phyloP scores from a whole-genome alignment of 1,140 invertebrate species.

The Eueides isabella region DNA sequence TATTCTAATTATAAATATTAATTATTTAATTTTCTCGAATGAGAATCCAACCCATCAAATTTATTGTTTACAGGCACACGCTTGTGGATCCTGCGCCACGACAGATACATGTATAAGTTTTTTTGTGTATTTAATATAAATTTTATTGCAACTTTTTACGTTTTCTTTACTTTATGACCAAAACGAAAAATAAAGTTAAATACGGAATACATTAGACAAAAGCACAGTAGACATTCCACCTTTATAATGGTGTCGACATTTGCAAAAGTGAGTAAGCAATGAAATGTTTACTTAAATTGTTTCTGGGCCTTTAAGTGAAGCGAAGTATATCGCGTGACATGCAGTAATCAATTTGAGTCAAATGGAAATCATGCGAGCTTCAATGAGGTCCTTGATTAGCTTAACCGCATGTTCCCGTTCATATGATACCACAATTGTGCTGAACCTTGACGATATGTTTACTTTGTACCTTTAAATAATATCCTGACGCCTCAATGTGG shows the following conservation, averaged over 20 bases:
- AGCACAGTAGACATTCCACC: not conserved
- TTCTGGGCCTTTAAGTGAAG: not conserved
- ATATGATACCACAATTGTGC: constrained; percentile 11
- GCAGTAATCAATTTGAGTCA: constrained; percentile 26
- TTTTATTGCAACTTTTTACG: not conserved
- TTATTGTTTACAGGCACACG: no score
- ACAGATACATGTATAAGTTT: no score
- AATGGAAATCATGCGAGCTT: constrained; percentile 16
- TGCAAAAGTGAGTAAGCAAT: not conserved
- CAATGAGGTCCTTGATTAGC: constrained; percentile 28
- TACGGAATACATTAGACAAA: no score
- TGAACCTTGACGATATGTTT: not conserved
- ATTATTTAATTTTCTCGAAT: no score
- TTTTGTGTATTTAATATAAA: not conserved
- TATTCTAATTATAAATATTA: no score
- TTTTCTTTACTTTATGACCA: not conserved
- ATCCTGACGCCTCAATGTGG: not conserved
- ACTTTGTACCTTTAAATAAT: not conserved
- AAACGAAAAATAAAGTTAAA: not conserved
- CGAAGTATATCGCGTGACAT: constrained; percentile 20
- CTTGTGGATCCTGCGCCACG: no score
- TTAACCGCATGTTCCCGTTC: constrained; percentile 22
- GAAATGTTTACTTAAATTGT: not conserved
- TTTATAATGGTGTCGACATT: not conserved
- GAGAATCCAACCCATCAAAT: no score